Evolutionary conservation across 2,888 invertebrate genomes (phyloP).

Genomic region (Trichopria drosophilae): DNA sequence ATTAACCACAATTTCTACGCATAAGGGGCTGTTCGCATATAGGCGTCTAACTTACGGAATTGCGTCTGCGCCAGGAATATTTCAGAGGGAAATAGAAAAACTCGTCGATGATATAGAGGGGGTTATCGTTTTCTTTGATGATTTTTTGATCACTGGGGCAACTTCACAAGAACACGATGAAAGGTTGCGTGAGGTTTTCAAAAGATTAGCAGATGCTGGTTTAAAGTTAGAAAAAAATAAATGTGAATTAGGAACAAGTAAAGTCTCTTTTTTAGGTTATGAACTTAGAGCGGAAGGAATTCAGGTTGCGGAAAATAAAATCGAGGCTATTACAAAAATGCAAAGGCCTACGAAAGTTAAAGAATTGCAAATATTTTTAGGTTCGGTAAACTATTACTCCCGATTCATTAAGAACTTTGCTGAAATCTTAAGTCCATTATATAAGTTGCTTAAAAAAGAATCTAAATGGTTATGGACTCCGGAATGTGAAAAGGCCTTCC

Average conservation of each 20-base stretch:
- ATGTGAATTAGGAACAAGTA: constrained; percentile 20
- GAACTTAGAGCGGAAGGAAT: constrained; percentile 33
- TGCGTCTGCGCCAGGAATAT: too few species aligned
- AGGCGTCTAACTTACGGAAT: constrained; percentile 26
- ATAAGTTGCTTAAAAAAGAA: constrained; percentile 37
- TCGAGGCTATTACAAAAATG: constrained; percentile 29
- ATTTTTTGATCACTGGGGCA: constrained; percentile 50
- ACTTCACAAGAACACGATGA: constrained; percentile 41
- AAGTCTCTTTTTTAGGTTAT: constrained; percentile 37
- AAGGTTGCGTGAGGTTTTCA: constrained; percentile 31
- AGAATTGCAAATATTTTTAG: constrained; percentile 38
- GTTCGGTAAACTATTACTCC: constrained; percentile 46
- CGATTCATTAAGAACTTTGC: constrained; percentile 42
- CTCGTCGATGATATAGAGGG: constrained; percentile 47
- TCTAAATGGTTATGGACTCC: constrained; percentile 21
- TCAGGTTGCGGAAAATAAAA: constrained; percentile 26
- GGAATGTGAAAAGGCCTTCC: not conserved
- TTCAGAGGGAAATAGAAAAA: too few species aligned
- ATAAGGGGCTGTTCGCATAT: constrained; percentile 41
- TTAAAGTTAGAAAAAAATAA: constrained; percentile 21
- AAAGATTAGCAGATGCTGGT: constrained; percentile 13
- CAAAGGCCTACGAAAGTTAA: constrained; percentile 32
- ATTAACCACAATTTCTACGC: constrained; percentile 40
- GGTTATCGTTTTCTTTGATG: constrained; percentile 50
- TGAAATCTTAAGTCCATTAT: constrained; percentile 38